These are phyloP conservation scores for human (Homo sapiens) DNA, from an alignment of 2,113 vertebrate species.

Conservation along the genomic window DNA sequence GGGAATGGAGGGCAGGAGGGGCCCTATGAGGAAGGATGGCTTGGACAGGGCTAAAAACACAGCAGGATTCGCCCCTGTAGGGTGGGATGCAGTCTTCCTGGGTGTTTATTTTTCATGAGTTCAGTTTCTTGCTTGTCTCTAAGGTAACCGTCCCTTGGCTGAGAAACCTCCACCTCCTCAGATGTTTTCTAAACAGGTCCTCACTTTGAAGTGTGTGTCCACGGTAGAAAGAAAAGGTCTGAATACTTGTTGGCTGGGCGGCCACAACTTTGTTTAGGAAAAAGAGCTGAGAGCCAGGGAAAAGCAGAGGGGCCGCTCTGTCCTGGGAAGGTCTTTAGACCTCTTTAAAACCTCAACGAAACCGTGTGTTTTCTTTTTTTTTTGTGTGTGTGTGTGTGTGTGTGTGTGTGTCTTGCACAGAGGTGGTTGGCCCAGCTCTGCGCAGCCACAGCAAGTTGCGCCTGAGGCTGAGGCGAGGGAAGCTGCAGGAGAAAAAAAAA, in stretches of 20 bases:
- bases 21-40: neutral
- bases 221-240: neutral
- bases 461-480: no score
- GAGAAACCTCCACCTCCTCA: neutral
- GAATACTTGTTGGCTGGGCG: neutral
- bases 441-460: neutral
- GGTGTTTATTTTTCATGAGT: constrained; percentile 11
- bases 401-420: neutral
- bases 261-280: neutral
- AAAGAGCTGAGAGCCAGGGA: neutral
- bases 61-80: neutral
- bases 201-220: neutral
- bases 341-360: neutral
- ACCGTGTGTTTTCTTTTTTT: no score
- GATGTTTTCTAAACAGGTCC: constrained; percentile 56
- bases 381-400: neutral
- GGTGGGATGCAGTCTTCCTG: neutral
- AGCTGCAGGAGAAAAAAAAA: neutral
- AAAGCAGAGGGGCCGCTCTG: neutral
- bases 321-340: neutral
- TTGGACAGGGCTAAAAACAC: neutral
- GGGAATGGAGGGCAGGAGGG: no score
- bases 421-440: neutral
- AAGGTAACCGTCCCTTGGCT: neutral
- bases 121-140: neutral